phyloP scores from a whole-genome alignment of 1,140 invertebrate genomes.

The Drosophila jambulina region DNA sequence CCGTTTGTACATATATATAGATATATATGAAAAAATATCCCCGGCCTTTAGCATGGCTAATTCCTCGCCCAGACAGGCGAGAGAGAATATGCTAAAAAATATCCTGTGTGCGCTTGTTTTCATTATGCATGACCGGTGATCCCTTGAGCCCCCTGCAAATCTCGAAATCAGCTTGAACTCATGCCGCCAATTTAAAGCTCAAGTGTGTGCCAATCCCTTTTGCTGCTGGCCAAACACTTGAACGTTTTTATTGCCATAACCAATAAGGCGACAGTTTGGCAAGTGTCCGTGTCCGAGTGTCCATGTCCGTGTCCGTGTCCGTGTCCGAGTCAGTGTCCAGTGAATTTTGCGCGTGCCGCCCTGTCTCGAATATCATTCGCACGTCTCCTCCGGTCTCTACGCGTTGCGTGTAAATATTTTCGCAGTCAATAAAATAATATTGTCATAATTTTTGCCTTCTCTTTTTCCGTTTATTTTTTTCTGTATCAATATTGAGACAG shows the following conservation, averaged over 20 bases:
- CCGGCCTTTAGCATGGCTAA: slow-evolving; percentile 45
- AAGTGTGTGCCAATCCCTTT: slow-evolving; percentile 24
- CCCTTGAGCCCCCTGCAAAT: slow-evolving; percentile 23
- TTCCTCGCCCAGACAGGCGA: slow-evolving; percentile 28
- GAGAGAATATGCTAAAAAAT: slow-evolving; percentile 39
- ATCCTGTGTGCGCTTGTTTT: slow-evolving; percentile 16
- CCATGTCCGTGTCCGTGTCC: slow-evolving; percentile 1
- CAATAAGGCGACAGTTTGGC: slow-evolving; percentile 67
- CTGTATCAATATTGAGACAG: slow-evolving; percentile 74
- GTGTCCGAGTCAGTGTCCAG: slow-evolving; percentile 4
- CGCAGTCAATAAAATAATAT: slow-evolving; percentile 83
- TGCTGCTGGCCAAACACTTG: slow-evolving; percentile 44
- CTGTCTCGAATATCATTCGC: slow-evolving; percentile 47
- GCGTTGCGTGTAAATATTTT: slow-evolving; percentile 81
- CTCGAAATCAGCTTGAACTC: slow-evolving; percentile 31
- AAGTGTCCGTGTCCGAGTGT: slow-evolving; percentile 25
- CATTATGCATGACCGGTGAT: slow-evolving; percentile 23
- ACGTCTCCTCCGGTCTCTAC: slow-evolving; percentile 29
- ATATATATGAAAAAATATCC: neutral
- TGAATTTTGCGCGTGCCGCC: slow-evolving; percentile 57
- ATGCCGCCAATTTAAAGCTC: slow-evolving; percentile 47
- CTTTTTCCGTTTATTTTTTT: slow-evolving; percentile 10
- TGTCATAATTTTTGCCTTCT: slow-evolving; percentile 71
- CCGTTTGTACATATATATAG: neutral
- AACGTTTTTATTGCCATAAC: slow-evolving; percentile 68